Evolutionary conservation across 2,888 invertebrate genomes (phyloP).

Genomic region (Onchidella celtica): DNA sequence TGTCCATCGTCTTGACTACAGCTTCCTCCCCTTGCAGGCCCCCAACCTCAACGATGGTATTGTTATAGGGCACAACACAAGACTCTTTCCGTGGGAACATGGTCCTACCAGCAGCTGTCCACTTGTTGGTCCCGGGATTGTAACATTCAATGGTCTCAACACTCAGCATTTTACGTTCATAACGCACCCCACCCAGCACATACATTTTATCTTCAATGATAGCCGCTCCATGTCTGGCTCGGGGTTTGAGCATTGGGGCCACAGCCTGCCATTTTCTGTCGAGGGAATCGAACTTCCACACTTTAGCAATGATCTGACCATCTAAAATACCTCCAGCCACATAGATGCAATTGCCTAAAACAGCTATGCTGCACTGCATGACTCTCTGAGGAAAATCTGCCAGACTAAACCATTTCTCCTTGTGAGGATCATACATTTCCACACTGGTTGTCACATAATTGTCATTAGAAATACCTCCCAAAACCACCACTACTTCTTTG

Average conservation of each 20-base stretch:
- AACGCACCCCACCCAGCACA: constrained; percentile 76
- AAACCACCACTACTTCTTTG: constrained; percentile 77
- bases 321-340: constrained; percentile 78
- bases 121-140: constrained; percentile 67
- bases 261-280: constrained; percentile 74
- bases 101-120: constrained; percentile 74
- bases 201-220: constrained; percentile 72
- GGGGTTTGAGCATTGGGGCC: constrained; percentile 71
- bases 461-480: constrained; percentile 67
- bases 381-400: constrained; percentile 74
- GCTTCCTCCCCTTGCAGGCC: constrained; percentile 72
- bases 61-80: constrained; percentile 71
- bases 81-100: constrained; percentile 77
- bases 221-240: constrained; percentile 77
- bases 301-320: constrained; percentile 70
- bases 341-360: constrained; percentile 73
- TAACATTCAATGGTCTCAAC: constrained; percentile 78
- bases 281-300: constrained; percentile 77
- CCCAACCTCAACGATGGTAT: constrained; percentile 77
- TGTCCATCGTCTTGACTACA: constrained; percentile 77
- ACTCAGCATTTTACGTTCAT: constrained; percentile 63
- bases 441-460: constrained; percentile 68
- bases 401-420: constrained; percentile 75
- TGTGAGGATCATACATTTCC: constrained; percentile 78
- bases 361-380: constrained; percentile 74